Conservation (phyloP, 2,888 invertebrate genomes). For the Melipona beecheii region DNA sequence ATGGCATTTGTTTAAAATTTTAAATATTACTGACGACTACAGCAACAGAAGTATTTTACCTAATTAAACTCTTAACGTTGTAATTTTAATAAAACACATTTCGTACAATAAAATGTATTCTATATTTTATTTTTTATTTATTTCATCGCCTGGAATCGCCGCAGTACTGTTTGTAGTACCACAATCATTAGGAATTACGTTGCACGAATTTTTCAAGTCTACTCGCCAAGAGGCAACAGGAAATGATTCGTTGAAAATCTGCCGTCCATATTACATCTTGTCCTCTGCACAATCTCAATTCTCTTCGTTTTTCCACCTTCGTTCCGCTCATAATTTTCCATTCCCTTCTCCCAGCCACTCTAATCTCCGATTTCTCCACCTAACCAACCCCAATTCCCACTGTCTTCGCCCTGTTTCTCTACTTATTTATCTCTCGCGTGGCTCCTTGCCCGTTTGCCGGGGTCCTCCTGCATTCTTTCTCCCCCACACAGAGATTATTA, state of each 20-base stretch:
- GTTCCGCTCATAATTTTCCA: not conserved
- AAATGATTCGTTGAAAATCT: not conserved
- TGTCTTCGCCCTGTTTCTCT: constrained; percentile 7
- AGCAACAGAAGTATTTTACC: too few relatives aligned
- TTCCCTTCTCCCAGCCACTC: not conserved
- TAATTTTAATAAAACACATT: too few relatives aligned
- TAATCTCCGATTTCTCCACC: constrained; percentile 22
- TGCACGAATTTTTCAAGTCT: too few relatives aligned
- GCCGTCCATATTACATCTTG: not conserved
- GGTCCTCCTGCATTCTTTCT: not conserved
- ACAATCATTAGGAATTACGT: too few relatives aligned
- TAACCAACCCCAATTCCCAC: constrained; percentile 21
- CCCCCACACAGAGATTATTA: not conserved
- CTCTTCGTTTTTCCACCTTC: not conserved
- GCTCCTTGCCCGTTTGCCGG: constrained; percentile 9
- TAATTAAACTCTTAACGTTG: too few relatives aligned
- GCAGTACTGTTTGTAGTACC: too few relatives aligned
- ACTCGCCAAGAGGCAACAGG: not conserved
- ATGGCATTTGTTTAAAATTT: too few relatives aligned
- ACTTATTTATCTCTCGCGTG: constrained; percentile 33
- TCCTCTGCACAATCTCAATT: not conserved
- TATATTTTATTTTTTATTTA: too few relatives aligned
- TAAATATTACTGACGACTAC: too few relatives aligned
- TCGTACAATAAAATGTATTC: too few relatives aligned
- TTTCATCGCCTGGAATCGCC: too few relatives aligned